Base-by-base conservation (phyloP, 2,113 vertebrate genomes). In the Ramphastos sulfuratus region DNA sequence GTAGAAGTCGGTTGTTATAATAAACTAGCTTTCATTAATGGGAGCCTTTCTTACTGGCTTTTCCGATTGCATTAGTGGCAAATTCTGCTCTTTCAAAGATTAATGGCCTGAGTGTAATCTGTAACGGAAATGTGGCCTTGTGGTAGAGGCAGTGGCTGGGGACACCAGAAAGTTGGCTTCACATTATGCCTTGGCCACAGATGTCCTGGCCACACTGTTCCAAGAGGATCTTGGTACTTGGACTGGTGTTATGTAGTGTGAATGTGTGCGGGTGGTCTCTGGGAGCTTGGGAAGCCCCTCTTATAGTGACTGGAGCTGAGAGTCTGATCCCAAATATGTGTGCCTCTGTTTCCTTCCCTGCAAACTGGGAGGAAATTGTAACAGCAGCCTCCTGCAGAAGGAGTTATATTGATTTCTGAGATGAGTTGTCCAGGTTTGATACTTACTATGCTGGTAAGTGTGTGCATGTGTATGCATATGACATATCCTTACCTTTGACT, bases 21-120 rank as follows among this genome's bases (percentile, higher is more conserved):
- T 96, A 96, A 95, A 89, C 95, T 93, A 85, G 52, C 71, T 89
- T 37, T 93, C 92, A 71, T 96, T 96, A 95, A 92, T 77, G 91
- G 85, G 59, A 95, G 87, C 82, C 87, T 93, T 87, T 87, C 90
- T 80, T 89, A 46, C 84, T 4, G 0, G 87, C 25, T 17, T 89
- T 94, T 96, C 94, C 67, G 64, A 92, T 85, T 93, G 95, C 95
- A 93, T 94, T 93, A 96, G 82, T 23, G 50, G 91, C 84, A 89
- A 91, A 94, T 94, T 95, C 94, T 94, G 67, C 91, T 89, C 87
- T 91, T 87, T 59, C 76, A 63, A 87, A 94, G 96, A 94, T 94
- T 89, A 93, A 94, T 94, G 90, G 71, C 37, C 78, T 85, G 89
- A 92, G 72, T 30, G 56, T 73, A 94, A 91, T 89, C 78, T 64